phyloP scores from a whole-genome alignment of 2,888 invertebrate species.

The Lamellibrachia columna region DNA sequence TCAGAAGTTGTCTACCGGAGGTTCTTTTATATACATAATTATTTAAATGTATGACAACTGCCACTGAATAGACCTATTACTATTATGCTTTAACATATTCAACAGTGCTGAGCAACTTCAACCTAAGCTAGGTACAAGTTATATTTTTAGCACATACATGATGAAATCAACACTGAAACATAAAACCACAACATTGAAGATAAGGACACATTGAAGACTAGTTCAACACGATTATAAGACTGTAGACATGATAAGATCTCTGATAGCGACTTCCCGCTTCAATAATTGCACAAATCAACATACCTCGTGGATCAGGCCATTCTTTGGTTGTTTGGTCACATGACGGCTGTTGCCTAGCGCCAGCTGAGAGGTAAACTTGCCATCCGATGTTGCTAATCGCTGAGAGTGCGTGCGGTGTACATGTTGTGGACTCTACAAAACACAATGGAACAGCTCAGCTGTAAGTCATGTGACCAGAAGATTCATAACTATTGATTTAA shows the following conservation, averaged over 20 bases:
- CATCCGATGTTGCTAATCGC: conserved; percentile 24
- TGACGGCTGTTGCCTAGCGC: conserved; percentile 27
- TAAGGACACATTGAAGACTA: neutral
- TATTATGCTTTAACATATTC: neutral
- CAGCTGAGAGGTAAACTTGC: conserved; percentile 21
- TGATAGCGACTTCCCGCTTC: neutral
- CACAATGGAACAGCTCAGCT: neutral
- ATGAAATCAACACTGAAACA: neutral
- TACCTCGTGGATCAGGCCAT: conserved; percentile 28
- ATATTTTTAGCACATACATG: neutral
- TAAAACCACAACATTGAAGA: neutral
- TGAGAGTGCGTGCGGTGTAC: conserved; percentile 29
- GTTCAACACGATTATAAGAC: neutral
- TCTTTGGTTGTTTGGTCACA: conserved; percentile 25
- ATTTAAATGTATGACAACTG: neutral
- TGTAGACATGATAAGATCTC: neutral
- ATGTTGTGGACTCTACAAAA: conserved; percentile 32
- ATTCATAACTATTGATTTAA: no score
- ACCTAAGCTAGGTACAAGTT: neutral
- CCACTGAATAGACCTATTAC: no score
- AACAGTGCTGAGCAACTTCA: neutral
- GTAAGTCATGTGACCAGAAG: neutral
- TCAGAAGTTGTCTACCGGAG: neutral
- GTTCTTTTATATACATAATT: neutral
- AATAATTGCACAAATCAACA: neutral